phyloP scores from a whole-genome alignment of 2,888 invertebrate species.

The Drosophila ezoana region DNA sequence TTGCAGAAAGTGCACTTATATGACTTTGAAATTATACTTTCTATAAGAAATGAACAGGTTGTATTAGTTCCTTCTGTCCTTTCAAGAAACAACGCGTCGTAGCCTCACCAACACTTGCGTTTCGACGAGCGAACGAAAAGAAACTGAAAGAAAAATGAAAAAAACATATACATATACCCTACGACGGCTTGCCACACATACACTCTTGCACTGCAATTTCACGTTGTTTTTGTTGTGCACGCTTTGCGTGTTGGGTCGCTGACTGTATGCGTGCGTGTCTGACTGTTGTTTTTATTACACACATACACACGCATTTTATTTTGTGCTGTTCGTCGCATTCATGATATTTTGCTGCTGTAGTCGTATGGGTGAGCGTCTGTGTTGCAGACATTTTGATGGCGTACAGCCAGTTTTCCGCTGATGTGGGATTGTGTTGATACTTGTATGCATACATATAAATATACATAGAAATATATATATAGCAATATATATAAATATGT shows the following conservation, averaged over 20 bases:
- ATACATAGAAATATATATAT: conserved; percentile 1
- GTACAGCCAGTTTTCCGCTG: conserved; percentile 77
- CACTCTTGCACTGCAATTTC: conserved; percentile 58
- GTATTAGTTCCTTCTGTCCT: conserved; percentile 30
- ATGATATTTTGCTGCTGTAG: conserved; percentile 35
- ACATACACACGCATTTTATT: conserved; percentile 46
- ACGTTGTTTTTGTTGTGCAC: conserved; percentile 61
- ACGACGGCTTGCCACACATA: conserved; percentile 56
- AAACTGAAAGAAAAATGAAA: conserved; percentile 75
- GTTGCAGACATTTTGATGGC: conserved; percentile 70
- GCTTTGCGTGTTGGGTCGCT: conserved; percentile 52
- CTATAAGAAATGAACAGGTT: neutral
- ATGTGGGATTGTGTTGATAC: conserved; percentile 28
- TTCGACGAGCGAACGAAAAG: conserved; percentile 64
- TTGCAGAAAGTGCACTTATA: conserved; percentile 6
- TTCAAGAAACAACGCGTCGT: conserved; percentile 23
- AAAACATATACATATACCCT: conserved; percentile 62
- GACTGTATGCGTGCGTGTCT: conserved; percentile 60
- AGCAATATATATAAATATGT: neutral
- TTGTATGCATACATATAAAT: conserved; percentile 5
- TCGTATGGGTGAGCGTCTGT: conserved; percentile 57
- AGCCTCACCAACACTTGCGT: conserved; percentile 69
- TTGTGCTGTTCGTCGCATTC: conserved; percentile 47
- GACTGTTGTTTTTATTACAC: conserved; percentile 64
- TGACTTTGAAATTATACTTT: conserved; percentile 8